These are phyloP conservation scores for Lacanobia oleracea DNA, from an alignment of 2,888 invertebrate genomes.

Conservation along the genomic window DNA sequence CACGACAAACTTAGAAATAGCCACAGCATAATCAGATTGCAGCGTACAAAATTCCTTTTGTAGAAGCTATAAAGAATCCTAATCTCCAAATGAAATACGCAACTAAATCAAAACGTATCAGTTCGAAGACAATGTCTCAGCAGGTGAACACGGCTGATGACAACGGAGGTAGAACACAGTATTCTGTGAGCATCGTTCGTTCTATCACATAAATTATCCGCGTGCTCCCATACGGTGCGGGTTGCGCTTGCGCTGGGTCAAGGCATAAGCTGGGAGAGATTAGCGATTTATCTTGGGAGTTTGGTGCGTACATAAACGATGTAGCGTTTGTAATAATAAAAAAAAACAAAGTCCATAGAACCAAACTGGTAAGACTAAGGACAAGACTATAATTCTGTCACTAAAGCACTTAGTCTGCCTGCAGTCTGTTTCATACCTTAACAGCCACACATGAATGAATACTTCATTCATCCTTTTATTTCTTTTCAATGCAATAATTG, in stretches of 20 bases:
- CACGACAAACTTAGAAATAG: conserved; percentile 46
- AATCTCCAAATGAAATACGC: conserved; percentile 61
- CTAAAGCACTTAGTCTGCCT: conserved; percentile 5
- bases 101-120: conserved; percentile 67
- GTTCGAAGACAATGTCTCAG: conserved; percentile 68
- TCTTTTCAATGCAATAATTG: conserved; percentile 27
- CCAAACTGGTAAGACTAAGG: not conserved
- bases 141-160: conserved; percentile 74
- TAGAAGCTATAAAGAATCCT: conserved; percentile 57
- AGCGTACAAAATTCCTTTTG: conserved; percentile 42
- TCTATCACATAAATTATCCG: conserved; percentile 79
- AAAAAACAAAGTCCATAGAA: not conserved
- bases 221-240: conserved; percentile 73
- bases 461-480: conserved; percentile 42
- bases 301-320: too few species aligned
- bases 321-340: not conserved
- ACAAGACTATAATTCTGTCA: conserved; percentile 9
- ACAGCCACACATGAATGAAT: not conserved
- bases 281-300: conserved; percentile 34
- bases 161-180: conserved; percentile 72
- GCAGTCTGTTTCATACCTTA: not conserved
- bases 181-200: conserved; percentile 74
- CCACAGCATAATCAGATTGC: conserved; percentile 37
- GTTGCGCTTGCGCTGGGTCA: conserved; percentile 57
- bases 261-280: conserved; percentile 38